Percentiles rank a stretch among this genome's conserved stretches.
Conservation (phyloP, 2,797 vertebrate species). For the Somateria mollissima region DNA sequence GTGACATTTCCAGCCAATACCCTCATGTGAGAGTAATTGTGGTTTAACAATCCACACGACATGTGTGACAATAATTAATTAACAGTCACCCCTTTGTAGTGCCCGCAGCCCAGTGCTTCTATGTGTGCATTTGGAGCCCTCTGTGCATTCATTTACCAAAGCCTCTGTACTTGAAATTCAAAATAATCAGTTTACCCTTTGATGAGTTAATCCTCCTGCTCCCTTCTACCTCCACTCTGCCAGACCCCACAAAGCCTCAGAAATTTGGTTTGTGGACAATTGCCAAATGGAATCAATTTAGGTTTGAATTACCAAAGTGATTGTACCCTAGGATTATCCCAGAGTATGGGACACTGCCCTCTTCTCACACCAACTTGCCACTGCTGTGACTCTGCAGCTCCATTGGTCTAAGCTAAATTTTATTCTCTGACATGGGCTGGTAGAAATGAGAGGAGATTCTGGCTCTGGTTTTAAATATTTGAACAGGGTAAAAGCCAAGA, state of each 20-base stretch:
- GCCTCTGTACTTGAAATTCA: not conserved
- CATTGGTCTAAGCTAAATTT: slow-evolving; percentile 26
- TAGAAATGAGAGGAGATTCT: slow-evolving; percentile 53
- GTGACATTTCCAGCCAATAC: slow-evolving; percentile 9
- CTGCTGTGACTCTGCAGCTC: not conserved
- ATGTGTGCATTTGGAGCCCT: not conserved
- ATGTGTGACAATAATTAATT: slow-evolving; percentile 8
- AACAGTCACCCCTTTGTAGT: not conserved
- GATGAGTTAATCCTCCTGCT: slow-evolving; percentile 12
- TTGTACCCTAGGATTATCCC: not conserved
- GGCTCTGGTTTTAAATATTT: slow-evolving; percentile 65
- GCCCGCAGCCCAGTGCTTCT: not conserved
- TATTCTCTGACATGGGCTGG: not conserved
- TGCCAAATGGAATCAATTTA: slow-evolving; percentile 21
- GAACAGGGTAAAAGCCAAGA: slow-evolving; percentile 68
- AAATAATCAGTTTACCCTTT: slow-evolving; percentile 58
- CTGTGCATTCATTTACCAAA: slow-evolving; percentile 20
- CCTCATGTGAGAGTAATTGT: not conserved
- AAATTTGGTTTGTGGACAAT: slow-evolving; percentile 29
- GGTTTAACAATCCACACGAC: slow-evolving; percentile 5
- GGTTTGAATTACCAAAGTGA: not conserved
- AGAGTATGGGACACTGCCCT: not conserved
- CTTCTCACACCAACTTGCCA: not conserved
- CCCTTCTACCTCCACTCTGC: not conserved
- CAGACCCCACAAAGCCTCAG: not conserved